A percentile compares a stretch with the other conserved stretches of the same genome.
Conservation (phyloP, 1,140 invertebrate species). For the Microplitis mediator region DNA sequence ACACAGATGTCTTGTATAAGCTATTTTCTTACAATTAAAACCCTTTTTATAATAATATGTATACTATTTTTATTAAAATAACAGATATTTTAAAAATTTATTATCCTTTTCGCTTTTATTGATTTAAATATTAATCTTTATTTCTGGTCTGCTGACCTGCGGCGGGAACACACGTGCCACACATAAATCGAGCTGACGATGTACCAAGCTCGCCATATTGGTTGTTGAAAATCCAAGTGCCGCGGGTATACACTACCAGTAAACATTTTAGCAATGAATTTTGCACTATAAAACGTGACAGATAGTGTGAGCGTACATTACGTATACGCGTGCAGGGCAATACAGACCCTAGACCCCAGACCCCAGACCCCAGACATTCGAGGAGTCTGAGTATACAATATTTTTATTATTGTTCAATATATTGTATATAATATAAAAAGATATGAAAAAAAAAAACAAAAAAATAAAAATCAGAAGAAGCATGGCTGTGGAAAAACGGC, state of each 20-base stretch:
- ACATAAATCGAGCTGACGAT: slow-evolving; percentile 13
- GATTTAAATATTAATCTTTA: neutral
- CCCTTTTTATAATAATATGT: too few relatives aligned
- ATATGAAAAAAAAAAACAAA: too few relatives aligned
- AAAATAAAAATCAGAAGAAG: neutral
- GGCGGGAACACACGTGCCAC: slow-evolving; percentile 6
- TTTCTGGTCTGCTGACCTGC: neutral
- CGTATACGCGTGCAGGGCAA: neutral
- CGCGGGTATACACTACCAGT: neutral
- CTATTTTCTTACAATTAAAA: too few relatives aligned
- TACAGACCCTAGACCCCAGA: neutral
- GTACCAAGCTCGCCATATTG: neutral
- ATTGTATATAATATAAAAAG: neutral
- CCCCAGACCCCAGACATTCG: too few relatives aligned
- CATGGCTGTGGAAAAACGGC: neutral
- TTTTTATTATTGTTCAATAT: too few relatives aligned
- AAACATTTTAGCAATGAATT: slow-evolving; percentile 22
- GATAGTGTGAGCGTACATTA: neutral
- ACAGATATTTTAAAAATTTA: too few relatives aligned
- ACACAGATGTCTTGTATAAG: slow-evolving; percentile 43
- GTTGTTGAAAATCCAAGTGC: slow-evolving; percentile 6
- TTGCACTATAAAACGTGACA: slow-evolving; percentile 19
- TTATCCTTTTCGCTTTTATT: neutral
- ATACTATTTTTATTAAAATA: too few relatives aligned
- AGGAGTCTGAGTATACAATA: neutral